A percentile compares a stretch with the other conserved stretches of the same genome.
phyloP scores from a whole-genome alignment of 2,888 invertebrate species.

The Frankliniella fusca region DNA sequence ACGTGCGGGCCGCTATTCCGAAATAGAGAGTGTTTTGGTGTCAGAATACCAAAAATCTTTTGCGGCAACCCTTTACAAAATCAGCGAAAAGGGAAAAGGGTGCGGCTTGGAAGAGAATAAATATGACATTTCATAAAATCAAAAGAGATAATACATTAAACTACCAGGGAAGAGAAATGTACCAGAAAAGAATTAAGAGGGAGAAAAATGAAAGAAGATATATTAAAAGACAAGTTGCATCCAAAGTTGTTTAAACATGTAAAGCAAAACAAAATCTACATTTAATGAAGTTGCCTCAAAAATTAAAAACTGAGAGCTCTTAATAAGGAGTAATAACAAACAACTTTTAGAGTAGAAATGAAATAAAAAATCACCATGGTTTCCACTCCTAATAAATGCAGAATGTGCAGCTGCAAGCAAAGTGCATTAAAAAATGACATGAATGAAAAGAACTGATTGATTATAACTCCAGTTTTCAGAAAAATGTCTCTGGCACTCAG shows the following conservation, averaged over 20 bases:
- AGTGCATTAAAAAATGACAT: neutral
- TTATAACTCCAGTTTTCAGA: too few relatives aligned
- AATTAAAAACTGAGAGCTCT: constrained; percentile 31
- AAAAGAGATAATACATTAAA: constrained; percentile 33
- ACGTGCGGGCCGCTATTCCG: too few relatives aligned
- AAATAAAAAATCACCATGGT: neutral
- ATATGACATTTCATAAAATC: constrained; percentile 33
- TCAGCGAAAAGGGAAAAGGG: too few relatives aligned
- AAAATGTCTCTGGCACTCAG: too few relatives aligned
- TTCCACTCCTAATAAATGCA: constrained; percentile 17
- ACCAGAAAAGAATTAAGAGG: constrained; percentile 34
- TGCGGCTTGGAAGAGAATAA: neutral
- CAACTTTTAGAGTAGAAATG: neutral
- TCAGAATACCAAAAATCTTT: too few relatives aligned
- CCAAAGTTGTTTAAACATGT: too few relatives aligned
- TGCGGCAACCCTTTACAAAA: too few relatives aligned
- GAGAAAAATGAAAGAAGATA: constrained; percentile 35
- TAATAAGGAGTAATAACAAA: neutral
- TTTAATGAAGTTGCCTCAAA: neutral
- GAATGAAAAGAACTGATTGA: neutral
- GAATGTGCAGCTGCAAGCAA: constrained; percentile 19
- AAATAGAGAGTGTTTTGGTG: too few relatives aligned
- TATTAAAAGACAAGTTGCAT: constrained; percentile 27
- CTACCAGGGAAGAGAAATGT: constrained; percentile 32
- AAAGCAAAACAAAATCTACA: constrained; percentile 37